Evolutionary conservation across 1,140 invertebrate species (phyloP), one percentile per base, ranked within the genome.

Genomic region (Aphis gossypii): DNA sequence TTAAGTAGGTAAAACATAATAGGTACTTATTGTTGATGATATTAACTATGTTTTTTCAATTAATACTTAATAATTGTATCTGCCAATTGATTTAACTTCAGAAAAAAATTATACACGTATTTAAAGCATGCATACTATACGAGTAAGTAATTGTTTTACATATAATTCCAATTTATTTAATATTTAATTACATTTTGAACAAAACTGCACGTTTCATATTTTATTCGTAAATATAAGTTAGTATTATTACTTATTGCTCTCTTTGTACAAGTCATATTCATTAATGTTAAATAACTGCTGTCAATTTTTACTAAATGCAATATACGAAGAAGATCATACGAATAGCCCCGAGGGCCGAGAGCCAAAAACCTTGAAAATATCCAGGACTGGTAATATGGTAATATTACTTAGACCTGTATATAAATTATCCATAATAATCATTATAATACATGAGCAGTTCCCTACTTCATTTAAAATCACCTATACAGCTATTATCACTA

Each of bases 341-440:
- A 35, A 38, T 38, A 51, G n/a, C 35, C 23, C 48, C 41, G 48
- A 89, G 48, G 35, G 51, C 51, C 54, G 25, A 89, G 48, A 51
- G 51, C 51, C 54, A 25, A 56, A 54, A 89, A 89, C 87, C 87
- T 89, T 89, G 87, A 89, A 89, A 89, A 89, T 89, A 89, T 54
- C 51, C 87, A 35, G 48, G 35, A 56, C 48, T 30, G n/a, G 46
- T 41, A 41, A 41, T 41, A 41, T 41, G 3, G 38, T 51, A 51
- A 88, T 88, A 48, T 76, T 8, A 88, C 48, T 88, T 35, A 35
- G 18, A 51, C 46, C 51, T 51, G 86, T 30, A 51, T 46, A 44
- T 86, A 86, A 86, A 86, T 86, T 86, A 46, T 86, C 41, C 84
- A 46, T 18, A 18, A 35, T 48, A 20, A n/a, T n/a, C 46, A 48